Base-by-base conservation (phyloP, 2,888 invertebrate species). In the Ischnura elegans region DNA sequence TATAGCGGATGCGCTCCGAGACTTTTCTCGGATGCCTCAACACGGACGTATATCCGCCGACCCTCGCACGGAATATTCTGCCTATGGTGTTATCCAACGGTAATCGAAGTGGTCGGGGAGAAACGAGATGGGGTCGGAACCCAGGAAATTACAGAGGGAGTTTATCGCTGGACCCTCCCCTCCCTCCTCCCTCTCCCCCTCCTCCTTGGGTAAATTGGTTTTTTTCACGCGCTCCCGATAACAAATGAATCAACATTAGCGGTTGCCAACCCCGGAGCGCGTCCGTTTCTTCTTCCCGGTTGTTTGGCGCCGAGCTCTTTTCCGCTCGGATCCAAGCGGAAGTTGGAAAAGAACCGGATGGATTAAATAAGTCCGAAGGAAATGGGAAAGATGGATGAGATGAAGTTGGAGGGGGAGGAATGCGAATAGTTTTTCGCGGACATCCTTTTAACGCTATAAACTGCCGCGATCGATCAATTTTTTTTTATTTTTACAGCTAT, bases 211-310 rank as follows among this genome's bases (percentile, higher is more conserved):
- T 76, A 76, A 76, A 76, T 76, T 76, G 76, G 76, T 76, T 76
- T 76, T 47, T 76, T 76, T 76, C 76, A 76, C 76, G 76, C 76
- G 36, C 76, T 76, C 76, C 76, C 76, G 76, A 76, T 76, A 76
- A 76, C 76, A 76, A 76, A 76, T 76, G 76, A 76, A 76, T 76
- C 76, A 76, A 76, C 76, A 76, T 76, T 76, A 76, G 76, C 76
- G 76, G 76, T 76, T 76, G 76, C 76, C 76, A 76, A 76, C 76
- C 76, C 76, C 76, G 76, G 8, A 36, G 29, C 76, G 76, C 76
- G 76, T 76, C 76, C 76, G 76, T 76, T 76, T 76, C 66, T 36
- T 36, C 66, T 2, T n/a, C n/a, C n/a, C n/a, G n/a, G n/a, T n/a
- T 76, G 13, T 10, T 76, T 76, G 76, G 76, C 76, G 76, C 76